Conservation (phyloP, 2,888 invertebrate genomes). For the Phorcus lineatus region DNA sequence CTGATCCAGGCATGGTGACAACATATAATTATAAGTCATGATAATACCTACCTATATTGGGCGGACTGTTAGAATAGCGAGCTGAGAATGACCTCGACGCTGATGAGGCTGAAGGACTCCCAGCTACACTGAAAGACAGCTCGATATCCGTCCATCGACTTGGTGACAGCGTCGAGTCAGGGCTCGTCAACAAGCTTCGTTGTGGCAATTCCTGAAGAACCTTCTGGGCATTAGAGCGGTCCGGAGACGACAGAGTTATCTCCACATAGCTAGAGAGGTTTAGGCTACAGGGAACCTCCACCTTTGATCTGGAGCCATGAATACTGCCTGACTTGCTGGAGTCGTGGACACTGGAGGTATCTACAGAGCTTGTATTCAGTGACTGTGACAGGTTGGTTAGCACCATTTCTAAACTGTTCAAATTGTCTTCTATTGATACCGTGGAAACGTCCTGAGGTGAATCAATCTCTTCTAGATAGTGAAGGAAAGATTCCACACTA, state of each 20-base stretch:
- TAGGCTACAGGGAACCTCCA: slow-evolving; percentile 3
- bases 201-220: slow-evolving; percentile 22
- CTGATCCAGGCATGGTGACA: too few species aligned
- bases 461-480: slow-evolving; percentile 58
- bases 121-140: slow-evolving; percentile 22
- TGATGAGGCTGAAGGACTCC: slow-evolving; percentile 6
- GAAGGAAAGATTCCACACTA: slow-evolving; percentile 62
- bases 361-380: slow-evolving; percentile 35
- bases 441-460: slow-evolving; percentile 52
- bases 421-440: slow-evolving; percentile 52
- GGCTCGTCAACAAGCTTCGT: slow-evolving; percentile 1
- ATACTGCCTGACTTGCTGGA: slow-evolving; percentile 20
- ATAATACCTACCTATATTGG: slow-evolving; percentile 60
- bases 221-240: neutral
- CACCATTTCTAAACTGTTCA: slow-evolving; percentile 50
- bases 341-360: slow-evolving; percentile 33
- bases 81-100: slow-evolving; percentile 7
- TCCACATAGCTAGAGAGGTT: slow-evolving; percentile 30
- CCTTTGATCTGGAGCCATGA: neutral
- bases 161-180: slow-evolving; percentile 18
- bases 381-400: slow-evolving; percentile 39
- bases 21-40: too few species aligned
- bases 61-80: slow-evolving; percentile 49
- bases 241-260: slow-evolving; percentile 22
- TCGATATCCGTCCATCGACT: slow-evolving; percentile 10